A percentile compares a stretch with the other conserved stretches of the same genome.
Evolutionary conservation across 2,113 vertebrate species (phyloP).

Genomic region (Tyto alba): DNA sequence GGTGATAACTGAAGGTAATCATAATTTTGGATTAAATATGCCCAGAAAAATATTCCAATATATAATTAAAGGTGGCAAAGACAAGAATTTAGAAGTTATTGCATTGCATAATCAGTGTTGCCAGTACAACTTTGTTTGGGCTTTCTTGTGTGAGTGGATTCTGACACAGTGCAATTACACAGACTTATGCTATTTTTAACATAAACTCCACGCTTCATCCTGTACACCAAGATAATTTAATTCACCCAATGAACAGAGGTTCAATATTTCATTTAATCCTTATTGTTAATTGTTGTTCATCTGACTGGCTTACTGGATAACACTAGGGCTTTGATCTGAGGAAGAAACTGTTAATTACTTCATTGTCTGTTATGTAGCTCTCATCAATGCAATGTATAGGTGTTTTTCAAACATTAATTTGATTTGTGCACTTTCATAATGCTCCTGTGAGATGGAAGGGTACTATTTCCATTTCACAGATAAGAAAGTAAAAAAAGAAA

Average conservation of each 20-base stretch:
- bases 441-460: neutral
- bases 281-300: neutral
- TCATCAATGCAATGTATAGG: neutral
- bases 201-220: neutral
- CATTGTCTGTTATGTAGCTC: neutral
- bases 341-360: neutral
- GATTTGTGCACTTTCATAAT: neutral
- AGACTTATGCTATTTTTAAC: neutral
- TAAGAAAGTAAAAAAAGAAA: neutral
- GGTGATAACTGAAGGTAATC: neutral
- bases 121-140: neutral
- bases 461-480: neutral
- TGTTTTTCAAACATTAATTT: neutral
- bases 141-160: neutral
- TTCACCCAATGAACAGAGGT: neutral
- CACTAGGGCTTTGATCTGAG: neutral
- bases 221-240: neutral
- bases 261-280: slow-evolving; percentile 31
- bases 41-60: neutral
- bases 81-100: neutral
- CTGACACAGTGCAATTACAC: neutral
- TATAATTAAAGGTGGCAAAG: neutral
- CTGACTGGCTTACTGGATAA: neutral
- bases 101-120: neutral
- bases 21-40: neutral